Percentiles rank a stretch among this genome's conserved stretches.
Conservation (phyloP, 92 coral and sea anemone genomes). For the Galaxea fascicularis region DNA sequence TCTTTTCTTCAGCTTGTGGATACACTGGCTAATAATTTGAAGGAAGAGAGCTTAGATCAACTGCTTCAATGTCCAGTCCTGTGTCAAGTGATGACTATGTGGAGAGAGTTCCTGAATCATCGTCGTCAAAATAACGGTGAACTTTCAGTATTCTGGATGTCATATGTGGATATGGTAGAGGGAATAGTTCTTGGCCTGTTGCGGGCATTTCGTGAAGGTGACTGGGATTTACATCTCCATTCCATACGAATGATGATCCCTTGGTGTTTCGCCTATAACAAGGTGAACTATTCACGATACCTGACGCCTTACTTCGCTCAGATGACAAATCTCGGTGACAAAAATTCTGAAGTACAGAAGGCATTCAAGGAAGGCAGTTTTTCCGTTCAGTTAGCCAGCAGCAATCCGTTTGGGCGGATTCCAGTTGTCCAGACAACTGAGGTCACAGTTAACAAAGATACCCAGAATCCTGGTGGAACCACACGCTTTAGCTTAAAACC, state of each 20-base stretch:
- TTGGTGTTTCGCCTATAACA: no score
- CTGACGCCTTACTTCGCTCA: constrained; percentile 56
- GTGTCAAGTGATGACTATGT: no score
- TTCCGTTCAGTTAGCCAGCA: constrained; percentile 11
- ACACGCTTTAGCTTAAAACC: constrained; percentile 22
- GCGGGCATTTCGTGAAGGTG: no score
- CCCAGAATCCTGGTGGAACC: constrained; percentile 43
- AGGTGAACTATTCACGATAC: constrained; percentile 47
- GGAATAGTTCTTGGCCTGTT: no score
- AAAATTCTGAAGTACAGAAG: constrained; percentile 42
- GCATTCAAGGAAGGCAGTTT: constrained; percentile 14
- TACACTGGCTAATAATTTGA: constrained; percentile 38
- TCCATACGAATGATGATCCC: no score
- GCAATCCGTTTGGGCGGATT: constrained; percentile 17
- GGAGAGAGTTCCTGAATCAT: no score
- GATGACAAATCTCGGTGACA: constrained; percentile 56
- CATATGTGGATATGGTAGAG: no score
- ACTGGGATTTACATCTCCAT: no score
- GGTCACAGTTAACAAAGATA: constrained; percentile 28
- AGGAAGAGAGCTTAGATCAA: no score
- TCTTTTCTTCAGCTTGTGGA: constrained; percentile 30
- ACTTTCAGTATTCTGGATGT: no score
- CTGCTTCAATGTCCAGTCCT: no score
- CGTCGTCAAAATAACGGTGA: no score
- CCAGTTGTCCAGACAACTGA: constrained; percentile 31